phyloP scores from a whole-genome alignment of 2,113 vertebrate genomes.

The Tachuris rubrigastra region DNA sequence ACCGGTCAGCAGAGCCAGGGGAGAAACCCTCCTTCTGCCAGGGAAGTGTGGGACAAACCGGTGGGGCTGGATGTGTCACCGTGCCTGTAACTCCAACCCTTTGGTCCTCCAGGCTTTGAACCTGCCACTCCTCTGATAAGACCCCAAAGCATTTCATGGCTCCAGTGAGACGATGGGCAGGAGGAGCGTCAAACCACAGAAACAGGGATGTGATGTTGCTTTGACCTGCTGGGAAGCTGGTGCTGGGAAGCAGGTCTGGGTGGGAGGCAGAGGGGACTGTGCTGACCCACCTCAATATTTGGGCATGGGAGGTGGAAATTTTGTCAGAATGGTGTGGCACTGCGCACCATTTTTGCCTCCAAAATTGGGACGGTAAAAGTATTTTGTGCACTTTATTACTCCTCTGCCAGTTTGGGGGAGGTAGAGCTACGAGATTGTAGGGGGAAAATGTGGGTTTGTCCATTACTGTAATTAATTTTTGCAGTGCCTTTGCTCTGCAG shows the following conservation, averaged over 20 bases:
- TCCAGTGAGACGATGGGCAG: not conserved
- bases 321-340: not conserved
- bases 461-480: not conserved
- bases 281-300: not conserved
- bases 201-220: rapidly evolving
- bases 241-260: not conserved
- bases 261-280: not conserved
- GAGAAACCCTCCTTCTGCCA: not conserved
- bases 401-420: not conserved
- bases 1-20: not conserved
- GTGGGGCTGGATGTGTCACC: not conserved
- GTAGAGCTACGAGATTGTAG: rapidly evolving
- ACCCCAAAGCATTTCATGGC: not conserved
- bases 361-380: not conserved
- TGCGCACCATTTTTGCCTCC: not conserved
- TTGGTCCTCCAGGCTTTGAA: not conserved
- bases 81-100: not conserved
- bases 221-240: not conserved
- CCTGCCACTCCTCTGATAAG: not conserved
- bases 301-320: not conserved
- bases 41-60: not conserved
- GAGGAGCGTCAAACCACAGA: not conserved
- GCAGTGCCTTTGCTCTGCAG: not conserved
- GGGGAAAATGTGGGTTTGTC: not conserved
- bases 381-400: not conserved